These are phyloP conservation scores for Nautilus pompilius DNA, from an alignment of 1,140 invertebrate genomes.

Conservation along the genomic window DNA sequence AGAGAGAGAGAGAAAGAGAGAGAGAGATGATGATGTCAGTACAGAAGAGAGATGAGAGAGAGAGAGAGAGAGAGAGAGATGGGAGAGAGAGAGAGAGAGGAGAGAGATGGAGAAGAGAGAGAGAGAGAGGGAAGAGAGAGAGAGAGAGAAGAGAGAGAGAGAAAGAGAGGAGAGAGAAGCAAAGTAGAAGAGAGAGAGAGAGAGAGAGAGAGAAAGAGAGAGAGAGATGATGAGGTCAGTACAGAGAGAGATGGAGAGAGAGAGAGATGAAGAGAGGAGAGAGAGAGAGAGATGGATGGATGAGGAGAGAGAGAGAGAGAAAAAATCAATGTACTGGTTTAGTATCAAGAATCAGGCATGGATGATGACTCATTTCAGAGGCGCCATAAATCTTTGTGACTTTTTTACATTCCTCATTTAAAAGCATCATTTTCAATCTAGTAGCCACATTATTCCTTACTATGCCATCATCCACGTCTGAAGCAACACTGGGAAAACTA, in stretches of 20 bases:
- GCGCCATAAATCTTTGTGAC: no score
- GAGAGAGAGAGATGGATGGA: neutral
- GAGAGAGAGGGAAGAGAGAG: neutral
- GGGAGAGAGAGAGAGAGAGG: neutral
- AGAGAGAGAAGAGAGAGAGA: neutral
- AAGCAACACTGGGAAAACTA: no score
- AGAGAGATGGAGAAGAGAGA: neutral
- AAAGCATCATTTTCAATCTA: no score
- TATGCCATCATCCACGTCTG: no score
- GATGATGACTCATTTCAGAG: no score
- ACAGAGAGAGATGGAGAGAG: neutral
- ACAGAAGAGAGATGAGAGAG: neutral
- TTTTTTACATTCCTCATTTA: no score
- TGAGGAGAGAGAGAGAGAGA: neutral
- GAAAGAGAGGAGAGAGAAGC: neutral
- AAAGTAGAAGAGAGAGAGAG: neutral
- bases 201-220: neutral
- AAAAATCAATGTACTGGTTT: no score
- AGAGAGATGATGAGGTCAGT: neutral
- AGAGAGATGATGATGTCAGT: no score
- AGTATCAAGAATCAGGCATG: no score
- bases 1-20: no score
- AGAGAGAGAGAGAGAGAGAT: neutral
- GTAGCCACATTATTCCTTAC: no score
- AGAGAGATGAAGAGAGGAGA: neutral